A percentile compares a stretch with the other conserved stretches of the same genome.
Conservation (phyloP, 30 jellyfish, hydroid and myxozoan genomes). For the Cassiopea xamachana region DNA sequence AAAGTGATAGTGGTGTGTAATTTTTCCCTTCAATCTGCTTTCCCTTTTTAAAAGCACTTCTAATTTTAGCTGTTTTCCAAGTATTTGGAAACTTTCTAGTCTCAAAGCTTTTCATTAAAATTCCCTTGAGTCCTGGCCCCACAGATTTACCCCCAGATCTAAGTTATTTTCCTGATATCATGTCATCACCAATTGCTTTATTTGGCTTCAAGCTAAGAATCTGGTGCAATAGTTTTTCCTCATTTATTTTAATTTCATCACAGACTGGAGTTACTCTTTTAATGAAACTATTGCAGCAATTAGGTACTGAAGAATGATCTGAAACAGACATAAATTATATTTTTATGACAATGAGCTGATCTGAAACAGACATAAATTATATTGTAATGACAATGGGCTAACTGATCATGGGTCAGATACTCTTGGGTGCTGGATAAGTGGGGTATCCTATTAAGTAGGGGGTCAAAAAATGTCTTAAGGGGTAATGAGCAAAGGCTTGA, state of each 20-base stretch:
- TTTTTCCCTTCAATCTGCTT: neutral
- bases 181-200: slow-evolving; percentile 40
- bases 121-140: slow-evolving; percentile 38
- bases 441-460: neutral
- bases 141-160: slow-evolving; percentile 48
- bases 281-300: slow-evolving; percentile 24
- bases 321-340: neutral
- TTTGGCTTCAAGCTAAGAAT: slow-evolving; percentile 26
- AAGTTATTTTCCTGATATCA: slow-evolving; percentile 43
- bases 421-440: neutral
- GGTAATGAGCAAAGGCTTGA: neutral
- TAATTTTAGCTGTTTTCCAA: slow-evolving; percentile 33
- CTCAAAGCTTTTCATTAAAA: slow-evolving; percentile 19
- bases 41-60: slow-evolving; percentile 26
- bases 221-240: slow-evolving; percentile 41
- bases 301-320: neutral
- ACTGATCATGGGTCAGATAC: neutral
- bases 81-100: neutral
- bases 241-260: slow-evolving; percentile 35
- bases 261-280: slow-evolving; percentile 51
- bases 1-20: slow-evolving; percentile 6
- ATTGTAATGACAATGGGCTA: neutral
- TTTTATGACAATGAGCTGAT: neutral
- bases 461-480: neutral
- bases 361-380: neutral